These are phyloP conservation scores for Cryptocephalus moraei DNA, from an alignment of 2,888 invertebrate species.

Conservation along the genomic window DNA sequence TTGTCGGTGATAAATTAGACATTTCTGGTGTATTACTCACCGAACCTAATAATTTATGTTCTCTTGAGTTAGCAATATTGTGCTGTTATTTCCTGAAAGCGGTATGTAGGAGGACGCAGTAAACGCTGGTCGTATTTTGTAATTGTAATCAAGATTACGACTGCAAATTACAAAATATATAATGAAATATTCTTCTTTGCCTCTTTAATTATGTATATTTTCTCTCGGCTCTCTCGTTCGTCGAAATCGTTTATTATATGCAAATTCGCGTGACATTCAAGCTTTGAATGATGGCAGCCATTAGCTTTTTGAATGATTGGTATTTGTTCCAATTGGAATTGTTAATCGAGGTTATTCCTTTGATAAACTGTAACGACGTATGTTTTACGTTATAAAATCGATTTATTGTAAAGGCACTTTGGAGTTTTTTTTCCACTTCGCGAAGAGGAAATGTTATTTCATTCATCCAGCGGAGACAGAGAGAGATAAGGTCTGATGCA, in stretches of 20 bases:
- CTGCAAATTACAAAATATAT: slow-evolving; percentile 31
- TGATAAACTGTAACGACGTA: slow-evolving; percentile 1
- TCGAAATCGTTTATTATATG: slow-evolving; percentile 24
- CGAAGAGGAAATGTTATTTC: too few species aligned
- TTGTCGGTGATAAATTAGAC: slow-evolving; percentile 35
- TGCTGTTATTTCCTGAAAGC: slow-evolving; percentile 36
- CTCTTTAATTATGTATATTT: slow-evolving; percentile 22
- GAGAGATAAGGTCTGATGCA: too few species aligned
- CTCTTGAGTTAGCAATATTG: slow-evolving; percentile 35
- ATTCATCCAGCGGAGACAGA: too few species aligned
- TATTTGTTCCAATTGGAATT: slow-evolving; percentile 6
- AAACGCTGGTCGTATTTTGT: slow-evolving; percentile 37
- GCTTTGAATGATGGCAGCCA: slow-evolving; percentile 16
- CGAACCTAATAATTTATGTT: slow-evolving; percentile 33
- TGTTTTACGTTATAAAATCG: not conserved
- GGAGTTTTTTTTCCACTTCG: too few species aligned
- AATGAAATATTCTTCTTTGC: slow-evolving; percentile 23
- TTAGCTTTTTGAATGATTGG: slow-evolving; percentile 9
- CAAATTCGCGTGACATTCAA: slow-evolving; percentile 23
- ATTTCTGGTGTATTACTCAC: slow-evolving; percentile 32
- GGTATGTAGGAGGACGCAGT: slow-evolving; percentile 34
- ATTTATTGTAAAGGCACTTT: too few species aligned
- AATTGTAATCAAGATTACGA: slow-evolving; percentile 38
- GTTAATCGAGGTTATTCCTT: slow-evolving; percentile 5
- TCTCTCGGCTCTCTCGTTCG: slow-evolving; percentile 13